These are phyloP conservation scores for Chrysolina haemoptera DNA, from an alignment of 2,888 invertebrate species.

Conservation along the genomic window DNA sequence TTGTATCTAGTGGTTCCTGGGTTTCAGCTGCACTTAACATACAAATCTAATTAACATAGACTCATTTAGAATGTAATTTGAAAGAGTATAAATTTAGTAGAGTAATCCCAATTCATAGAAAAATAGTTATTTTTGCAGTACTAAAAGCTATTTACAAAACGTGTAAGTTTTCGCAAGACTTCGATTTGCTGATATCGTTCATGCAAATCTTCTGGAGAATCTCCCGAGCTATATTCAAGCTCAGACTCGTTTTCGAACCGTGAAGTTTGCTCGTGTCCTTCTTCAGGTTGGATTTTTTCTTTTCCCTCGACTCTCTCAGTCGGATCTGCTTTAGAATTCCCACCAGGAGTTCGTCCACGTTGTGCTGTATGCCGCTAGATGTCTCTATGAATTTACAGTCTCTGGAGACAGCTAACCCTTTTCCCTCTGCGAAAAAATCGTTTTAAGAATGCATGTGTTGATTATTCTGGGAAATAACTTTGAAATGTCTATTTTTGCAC, in stretches of 20 bases:
- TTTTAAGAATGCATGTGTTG: background rate
- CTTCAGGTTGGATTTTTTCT: constrained; percentile 67
- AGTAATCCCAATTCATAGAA: constrained; percentile 41
- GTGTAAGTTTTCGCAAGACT: constrained; percentile 90
- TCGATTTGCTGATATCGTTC: constrained; percentile 87
- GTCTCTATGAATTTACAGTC: constrained; percentile 97
- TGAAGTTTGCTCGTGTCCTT: constrained; percentile 75
- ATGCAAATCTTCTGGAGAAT: constrained; percentile 89
- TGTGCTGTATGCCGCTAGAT: constrained; percentile 95
- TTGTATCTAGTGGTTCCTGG: background rate
- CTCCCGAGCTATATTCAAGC: constrained; percentile 85
- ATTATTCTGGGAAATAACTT: background rate
- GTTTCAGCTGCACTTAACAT: constrained; percentile 4
- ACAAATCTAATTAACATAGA: constrained; percentile 31
- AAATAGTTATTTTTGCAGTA: constrained; percentile 36
- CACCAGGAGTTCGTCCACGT: constrained; percentile 95
- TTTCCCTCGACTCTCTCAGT: constrained; percentile 82
- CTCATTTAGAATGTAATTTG: constrained; percentile 27
- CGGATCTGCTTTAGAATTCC: constrained; percentile 93
- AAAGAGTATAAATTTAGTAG: constrained; percentile 27
- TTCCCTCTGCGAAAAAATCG: constrained; percentile 82
- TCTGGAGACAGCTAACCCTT: constrained; percentile 88
- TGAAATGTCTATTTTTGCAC: background rate
- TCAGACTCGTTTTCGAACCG: constrained; percentile 86
- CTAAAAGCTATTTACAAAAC: constrained; percentile 74